These are phyloP conservation scores for Todiramphus saurophagus DNA, from an alignment of 2,113 vertebrate species.

Conservation along the genomic window DNA sequence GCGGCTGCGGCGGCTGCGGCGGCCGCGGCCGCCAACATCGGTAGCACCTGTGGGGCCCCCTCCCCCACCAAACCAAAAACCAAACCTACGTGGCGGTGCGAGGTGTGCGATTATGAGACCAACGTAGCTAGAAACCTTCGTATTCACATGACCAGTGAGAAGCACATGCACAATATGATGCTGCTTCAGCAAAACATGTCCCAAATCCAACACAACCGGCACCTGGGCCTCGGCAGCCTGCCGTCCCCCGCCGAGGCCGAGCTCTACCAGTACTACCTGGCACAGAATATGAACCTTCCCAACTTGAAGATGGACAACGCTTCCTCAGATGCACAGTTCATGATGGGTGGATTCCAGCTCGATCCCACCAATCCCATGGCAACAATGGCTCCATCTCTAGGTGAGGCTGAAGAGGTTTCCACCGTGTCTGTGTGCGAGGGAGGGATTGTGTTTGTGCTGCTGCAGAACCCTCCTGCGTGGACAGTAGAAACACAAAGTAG, in stretches of 20 bases:
- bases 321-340: slow-evolving; percentile 87
- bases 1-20: slow-evolving; percentile 80
- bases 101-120: slow-evolving; percentile 99
- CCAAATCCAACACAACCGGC: slow-evolving; percentile 90
- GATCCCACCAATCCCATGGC: slow-evolving; percentile 87
- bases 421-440: fast-evolving
- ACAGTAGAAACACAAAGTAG: not conserved
- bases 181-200: slow-evolving; percentile 97
- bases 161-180: slow-evolving; percentile 99
- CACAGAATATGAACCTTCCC: slow-evolving; percentile 95
- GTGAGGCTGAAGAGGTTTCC: slow-evolving; percentile 78
- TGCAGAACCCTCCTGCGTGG: fast-evolving
- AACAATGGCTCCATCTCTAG: slow-evolving; percentile 88
- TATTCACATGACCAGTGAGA: slow-evolving; percentile 99
- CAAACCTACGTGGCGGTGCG: slow-evolving; percentile 97
- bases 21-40: slow-evolving; percentile 82
- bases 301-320: slow-evolving; percentile 90
- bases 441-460: not conserved
- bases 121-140: slow-evolving; percentile 97
- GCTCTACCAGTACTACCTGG: slow-evolving; percentile 98
- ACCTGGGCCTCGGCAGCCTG: slow-evolving; percentile 89
- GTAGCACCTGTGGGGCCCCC: slow-evolving; percentile 88
- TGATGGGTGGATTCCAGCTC: slow-evolving; percentile 93
- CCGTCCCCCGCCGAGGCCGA: slow-evolving; percentile 94
- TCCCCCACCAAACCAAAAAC: slow-evolving; percentile 98